These are phyloP conservation scores for Apamea monoglypha DNA, from an alignment of 2,888 invertebrate genomes.

Conservation along the genomic window DNA sequence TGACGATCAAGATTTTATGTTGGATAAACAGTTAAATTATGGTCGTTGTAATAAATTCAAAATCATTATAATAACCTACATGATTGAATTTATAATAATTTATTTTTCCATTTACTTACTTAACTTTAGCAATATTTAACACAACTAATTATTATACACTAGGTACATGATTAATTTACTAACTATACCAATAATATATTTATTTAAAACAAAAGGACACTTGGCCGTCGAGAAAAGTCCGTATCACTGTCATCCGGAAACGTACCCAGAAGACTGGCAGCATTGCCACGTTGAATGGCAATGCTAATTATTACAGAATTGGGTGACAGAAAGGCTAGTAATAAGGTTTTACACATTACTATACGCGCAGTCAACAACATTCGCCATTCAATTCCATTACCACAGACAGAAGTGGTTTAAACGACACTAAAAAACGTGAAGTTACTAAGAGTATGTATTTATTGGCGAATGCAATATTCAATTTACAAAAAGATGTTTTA, in stretches of 20 bases:
- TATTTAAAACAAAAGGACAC: no score
- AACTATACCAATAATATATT: no score
- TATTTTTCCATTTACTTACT: no score
- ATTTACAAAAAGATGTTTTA: neutral
- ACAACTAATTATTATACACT: no score
- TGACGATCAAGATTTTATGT: conserved; percentile 11
- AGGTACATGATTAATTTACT: no score
- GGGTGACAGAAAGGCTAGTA: neutral
- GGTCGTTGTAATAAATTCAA: conserved; percentile 2
- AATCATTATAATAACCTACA: neutral
- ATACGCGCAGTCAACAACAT: neutral
- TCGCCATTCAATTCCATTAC: neutral
- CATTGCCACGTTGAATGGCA: no score
- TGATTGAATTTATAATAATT: no score
- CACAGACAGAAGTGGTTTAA: neutral
- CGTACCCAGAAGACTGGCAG: no score
- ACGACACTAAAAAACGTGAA: no score
- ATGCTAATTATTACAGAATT: neutral
- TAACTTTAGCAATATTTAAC: no score
- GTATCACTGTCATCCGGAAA: no score
- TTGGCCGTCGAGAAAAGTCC: no score
- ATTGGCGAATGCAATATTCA: neutral
- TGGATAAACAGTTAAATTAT: neutral
- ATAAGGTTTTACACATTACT: neutral
- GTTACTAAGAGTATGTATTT: neutral